These are phyloP conservation scores for Potamilus streckersoni DNA, from an alignment of 1,140 invertebrate species.

Conservation along the genomic window DNA sequence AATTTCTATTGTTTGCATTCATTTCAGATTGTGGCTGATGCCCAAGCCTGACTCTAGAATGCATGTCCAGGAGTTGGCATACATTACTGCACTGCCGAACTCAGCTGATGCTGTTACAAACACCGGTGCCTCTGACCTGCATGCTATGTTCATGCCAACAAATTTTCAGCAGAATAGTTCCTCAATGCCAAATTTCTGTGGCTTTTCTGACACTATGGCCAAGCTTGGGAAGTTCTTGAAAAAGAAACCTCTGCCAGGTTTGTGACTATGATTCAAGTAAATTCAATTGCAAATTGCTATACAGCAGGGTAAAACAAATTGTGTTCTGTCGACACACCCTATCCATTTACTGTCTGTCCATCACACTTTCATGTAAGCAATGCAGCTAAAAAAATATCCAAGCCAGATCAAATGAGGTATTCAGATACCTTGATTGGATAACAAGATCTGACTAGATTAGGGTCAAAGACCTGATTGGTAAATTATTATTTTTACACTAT, in stretches of 20 bases:
- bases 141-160: conserved; percentile 14
- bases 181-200: conserved; percentile 30
- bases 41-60: conserved; percentile 20
- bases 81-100: conserved; percentile 43
- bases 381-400: no score
- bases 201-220: conserved; percentile 23
- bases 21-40: conserved; percentile 41
- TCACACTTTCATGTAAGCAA: no score
- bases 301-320: no score
- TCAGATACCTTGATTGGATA: no score
- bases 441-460: no score
- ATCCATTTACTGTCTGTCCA: no score
- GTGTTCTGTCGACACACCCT: no score
- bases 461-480: no score
- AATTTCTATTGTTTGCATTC: no score
- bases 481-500: no score
- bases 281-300: no score
- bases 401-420: no score
- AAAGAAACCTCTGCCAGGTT: conserved; percentile 43
- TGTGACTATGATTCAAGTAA: not conserved
- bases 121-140: conserved; percentile 6
- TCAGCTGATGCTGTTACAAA: conserved; percentile 6
- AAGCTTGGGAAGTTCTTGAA: conserved; percentile 42
- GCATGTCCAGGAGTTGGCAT: conserved; percentile 37
- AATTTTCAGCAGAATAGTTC: not conserved